phyloP scores from a whole-genome alignment of 2,797 vertebrate genomes.

The Lemur catta region DNA sequence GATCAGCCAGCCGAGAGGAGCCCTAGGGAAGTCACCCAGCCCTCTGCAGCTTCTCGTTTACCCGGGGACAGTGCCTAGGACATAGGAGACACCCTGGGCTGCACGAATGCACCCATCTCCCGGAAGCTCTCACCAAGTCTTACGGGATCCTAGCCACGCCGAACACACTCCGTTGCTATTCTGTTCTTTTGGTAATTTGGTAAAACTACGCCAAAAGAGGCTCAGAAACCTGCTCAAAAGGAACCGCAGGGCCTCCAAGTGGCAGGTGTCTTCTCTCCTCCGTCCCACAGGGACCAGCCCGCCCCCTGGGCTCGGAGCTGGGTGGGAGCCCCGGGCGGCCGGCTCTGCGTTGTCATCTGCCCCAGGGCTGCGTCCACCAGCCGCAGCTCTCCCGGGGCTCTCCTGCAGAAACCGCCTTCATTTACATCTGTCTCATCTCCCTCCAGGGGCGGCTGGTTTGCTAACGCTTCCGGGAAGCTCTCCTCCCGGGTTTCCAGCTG shows the following conservation, averaged over 20 bases:
- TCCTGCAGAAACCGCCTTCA: background rate
- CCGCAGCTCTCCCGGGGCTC: background rate
- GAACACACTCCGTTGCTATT: background rate
- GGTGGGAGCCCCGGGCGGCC: background rate
- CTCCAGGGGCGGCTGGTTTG: slow-evolving; percentile 1
- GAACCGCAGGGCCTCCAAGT: background rate
- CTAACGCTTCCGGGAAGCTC: background rate
- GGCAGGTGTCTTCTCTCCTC: background rate
- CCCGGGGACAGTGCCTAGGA: accelerated
- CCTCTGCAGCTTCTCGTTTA: accelerated
- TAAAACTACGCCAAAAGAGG: background rate
- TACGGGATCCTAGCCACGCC: background rate
- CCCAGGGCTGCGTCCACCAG: accelerated
- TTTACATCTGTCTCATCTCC: background rate
- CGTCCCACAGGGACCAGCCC: background rate
- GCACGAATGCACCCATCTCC: accelerated
- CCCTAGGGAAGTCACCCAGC: accelerated
- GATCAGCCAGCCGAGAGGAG: background rate
- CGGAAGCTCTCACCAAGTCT: background rate
- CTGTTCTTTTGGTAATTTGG: background rate
- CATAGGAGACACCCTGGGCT: accelerated
- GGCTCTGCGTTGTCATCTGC: background rate
- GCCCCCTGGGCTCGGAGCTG: background rate
- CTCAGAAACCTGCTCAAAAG: background rate
- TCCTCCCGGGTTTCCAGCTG: background rate